A percentile compares a stretch with the other conserved stretches of the same genome.
These are phyloP conservation scores for Paracentrotus lividus DNA, from an alignment of 53 echinoderm and acorn worm species.

Conservation along the genomic window DNA sequence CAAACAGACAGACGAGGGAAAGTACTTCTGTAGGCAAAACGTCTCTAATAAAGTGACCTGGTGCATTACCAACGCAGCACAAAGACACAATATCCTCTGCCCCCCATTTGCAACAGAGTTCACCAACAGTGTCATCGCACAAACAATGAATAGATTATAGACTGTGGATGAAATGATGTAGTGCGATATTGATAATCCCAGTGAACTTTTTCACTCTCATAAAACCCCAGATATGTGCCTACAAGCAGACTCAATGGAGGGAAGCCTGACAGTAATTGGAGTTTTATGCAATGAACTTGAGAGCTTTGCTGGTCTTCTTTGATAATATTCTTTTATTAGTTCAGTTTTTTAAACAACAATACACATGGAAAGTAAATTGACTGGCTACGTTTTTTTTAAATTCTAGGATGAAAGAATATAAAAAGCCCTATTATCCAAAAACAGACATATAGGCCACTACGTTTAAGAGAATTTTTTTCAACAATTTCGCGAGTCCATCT, in stretches of 20 bases:
- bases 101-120: not conserved
- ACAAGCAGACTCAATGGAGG: not conserved
- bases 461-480: too few relatives aligned
- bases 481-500: too few relatives aligned
- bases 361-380: too few relatives aligned
- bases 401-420: too few relatives aligned
- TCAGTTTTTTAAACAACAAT: too few relatives aligned
- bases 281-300: not conserved
- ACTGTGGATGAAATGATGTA: not conserved
- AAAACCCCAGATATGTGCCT: not conserved
- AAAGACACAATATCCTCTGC: not conserved
- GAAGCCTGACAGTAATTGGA: not conserved
- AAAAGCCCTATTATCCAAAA: too few relatives aligned
- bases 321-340: too few relatives aligned
- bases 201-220: not conserved
- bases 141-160: conserved; percentile 5
- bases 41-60: conserved; percentile 1
- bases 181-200: not conserved
- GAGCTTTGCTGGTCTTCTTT: not conserved
- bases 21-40: not conserved
- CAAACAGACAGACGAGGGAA: not conserved
- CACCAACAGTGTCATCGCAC: not conserved
- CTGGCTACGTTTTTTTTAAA: too few relatives aligned
- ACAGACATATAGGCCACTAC: too few relatives aligned
- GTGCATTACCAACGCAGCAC: not conserved